A percentile compares a stretch with the other conserved stretches of the same genome.
Evolutionary conservation across 2,888 invertebrate species (phyloP).

Genomic region (Phortica okadai): DNA sequence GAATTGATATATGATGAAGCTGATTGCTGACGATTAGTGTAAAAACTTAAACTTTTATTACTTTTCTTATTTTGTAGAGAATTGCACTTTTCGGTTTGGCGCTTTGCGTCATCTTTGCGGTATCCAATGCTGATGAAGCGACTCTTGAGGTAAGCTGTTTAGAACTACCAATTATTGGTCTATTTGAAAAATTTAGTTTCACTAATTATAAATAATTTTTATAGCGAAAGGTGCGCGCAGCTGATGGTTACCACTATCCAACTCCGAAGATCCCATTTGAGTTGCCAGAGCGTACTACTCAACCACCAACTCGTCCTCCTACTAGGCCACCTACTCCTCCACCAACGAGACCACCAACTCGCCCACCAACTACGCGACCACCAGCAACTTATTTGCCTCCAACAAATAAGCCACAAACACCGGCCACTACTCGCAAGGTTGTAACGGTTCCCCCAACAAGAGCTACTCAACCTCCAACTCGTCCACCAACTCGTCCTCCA

Average conservation of each 20-base stretch:
- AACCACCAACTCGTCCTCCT: constrained; percentile 49
- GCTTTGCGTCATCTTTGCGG: constrained; percentile 70
- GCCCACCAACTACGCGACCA: constrained; percentile 47
- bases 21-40: background rate
- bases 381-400: constrained; percentile 53
- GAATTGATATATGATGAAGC: background rate
- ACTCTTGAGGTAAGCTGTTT: constrained; percentile 64
- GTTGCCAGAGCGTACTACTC: constrained; percentile 53
- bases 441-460: constrained; percentile 50
- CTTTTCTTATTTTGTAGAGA: constrained; percentile 62
- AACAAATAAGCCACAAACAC: constrained; percentile 56
- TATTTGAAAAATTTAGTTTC: too few relatives aligned
- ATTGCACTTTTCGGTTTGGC: constrained; percentile 72
- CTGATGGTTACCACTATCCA: constrained; percentile 70
- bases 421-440: constrained; percentile 43
- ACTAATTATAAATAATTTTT: constrained; percentile 11
- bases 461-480: constrained; percentile 50
- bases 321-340: constrained; percentile 53
- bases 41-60: background rate
- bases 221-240: constrained; percentile 67
- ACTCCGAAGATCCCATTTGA: constrained; percentile 67
- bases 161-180: background rate
- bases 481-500: constrained; percentile 53
- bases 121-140: constrained; percentile 64
- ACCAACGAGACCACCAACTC: constrained; percentile 45